Evolutionary conservation across 2,888 invertebrate species (phyloP).

Genomic region (Luffia ferchaultella): DNA sequence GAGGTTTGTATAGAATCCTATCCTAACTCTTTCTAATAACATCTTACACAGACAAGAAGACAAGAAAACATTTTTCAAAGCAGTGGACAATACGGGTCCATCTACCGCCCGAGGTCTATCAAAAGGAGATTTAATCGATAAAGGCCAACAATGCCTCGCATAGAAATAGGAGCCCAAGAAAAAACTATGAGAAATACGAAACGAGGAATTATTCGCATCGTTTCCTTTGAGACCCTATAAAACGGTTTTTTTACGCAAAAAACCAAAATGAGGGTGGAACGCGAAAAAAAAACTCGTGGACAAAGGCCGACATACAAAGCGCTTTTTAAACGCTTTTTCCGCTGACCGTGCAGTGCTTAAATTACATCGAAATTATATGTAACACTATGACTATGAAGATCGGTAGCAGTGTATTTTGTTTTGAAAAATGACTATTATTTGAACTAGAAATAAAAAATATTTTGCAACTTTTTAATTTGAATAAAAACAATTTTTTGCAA

Average conservation of each 20-base stretch:
- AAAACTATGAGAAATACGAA: conserved; percentile 55
- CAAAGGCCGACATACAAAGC: conserved; percentile 51
- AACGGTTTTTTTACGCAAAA: conserved; percentile 59
- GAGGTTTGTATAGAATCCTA: conserved; percentile 13
- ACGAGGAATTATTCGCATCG: conserved; percentile 65
- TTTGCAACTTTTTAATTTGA: too few species aligned
- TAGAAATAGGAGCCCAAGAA: conserved; percentile 36
- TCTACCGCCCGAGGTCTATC: conserved; percentile 57
- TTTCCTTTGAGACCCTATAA: conserved; percentile 58
- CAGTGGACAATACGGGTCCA: conserved; percentile 43
- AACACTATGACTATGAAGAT: too few species aligned
- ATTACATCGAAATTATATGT: background rate
- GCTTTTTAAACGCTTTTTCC: conserved; percentile 46
- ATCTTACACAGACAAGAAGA: conserved; percentile 16
- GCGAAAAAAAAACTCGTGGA: conserved; percentile 43
- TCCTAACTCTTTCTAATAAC: conserved; percentile 42
- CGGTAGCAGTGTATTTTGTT: too few species aligned
- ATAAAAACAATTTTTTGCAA: too few species aligned
- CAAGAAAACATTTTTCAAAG: conserved; percentile 24
- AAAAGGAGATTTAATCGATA: conserved; percentile 62
- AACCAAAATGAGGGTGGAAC: conserved; percentile 50
- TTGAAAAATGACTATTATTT: too few species aligned
- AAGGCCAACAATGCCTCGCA: conserved; percentile 50
- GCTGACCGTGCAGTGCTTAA: conserved; percentile 25
- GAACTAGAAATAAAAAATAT: too few species aligned